A percentile compares a stretch with the other conserved stretches of the same genome.
phyloP scores from a whole-genome alignment of 2,888 invertebrate species.

The Metopia argyrocephala region DNA sequence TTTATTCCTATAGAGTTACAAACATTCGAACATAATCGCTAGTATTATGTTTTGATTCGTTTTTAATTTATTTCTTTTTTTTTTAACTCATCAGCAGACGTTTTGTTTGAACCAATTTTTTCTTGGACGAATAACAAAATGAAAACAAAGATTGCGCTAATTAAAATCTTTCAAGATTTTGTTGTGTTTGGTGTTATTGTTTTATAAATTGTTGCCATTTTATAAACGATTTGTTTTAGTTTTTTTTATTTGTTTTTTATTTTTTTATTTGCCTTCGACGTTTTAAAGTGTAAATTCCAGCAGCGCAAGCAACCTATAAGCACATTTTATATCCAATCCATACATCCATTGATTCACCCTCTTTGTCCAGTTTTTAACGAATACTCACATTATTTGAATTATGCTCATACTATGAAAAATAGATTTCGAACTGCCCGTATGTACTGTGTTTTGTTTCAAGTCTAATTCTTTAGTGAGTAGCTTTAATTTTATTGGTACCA shows the following conservation, averaged over 20 bases:
- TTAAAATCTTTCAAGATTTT: constrained; percentile 75
- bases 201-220: constrained; percentile 44
- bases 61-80: constrained; percentile 49
- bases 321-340: constrained; percentile 67
- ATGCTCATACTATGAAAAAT: neutral
- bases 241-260: constrained; percentile 48
- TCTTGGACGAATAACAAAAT: constrained; percentile 72
- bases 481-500: neutral
- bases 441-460: constrained; percentile 24
- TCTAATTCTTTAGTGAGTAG: constrained; percentile 46
- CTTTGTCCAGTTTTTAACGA: no score
- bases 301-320: constrained; percentile 49
- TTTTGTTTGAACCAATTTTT: neutral
- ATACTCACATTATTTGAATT: constrained; percentile 71
- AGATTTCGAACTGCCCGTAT: constrained; percentile 53
- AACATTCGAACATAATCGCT: neutral
- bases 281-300: constrained; percentile 65
- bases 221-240: constrained; percentile 29
- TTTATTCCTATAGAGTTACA: no score
- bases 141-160: constrained; percentile 78
- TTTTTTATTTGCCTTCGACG: neutral
- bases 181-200: constrained; percentile 22
- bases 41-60: neutral
- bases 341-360: constrained; percentile 67
- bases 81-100: constrained; percentile 25